phyloP scores from a whole-genome alignment of 2,113 vertebrate species.

The Oncorhynchus masou region DNA sequence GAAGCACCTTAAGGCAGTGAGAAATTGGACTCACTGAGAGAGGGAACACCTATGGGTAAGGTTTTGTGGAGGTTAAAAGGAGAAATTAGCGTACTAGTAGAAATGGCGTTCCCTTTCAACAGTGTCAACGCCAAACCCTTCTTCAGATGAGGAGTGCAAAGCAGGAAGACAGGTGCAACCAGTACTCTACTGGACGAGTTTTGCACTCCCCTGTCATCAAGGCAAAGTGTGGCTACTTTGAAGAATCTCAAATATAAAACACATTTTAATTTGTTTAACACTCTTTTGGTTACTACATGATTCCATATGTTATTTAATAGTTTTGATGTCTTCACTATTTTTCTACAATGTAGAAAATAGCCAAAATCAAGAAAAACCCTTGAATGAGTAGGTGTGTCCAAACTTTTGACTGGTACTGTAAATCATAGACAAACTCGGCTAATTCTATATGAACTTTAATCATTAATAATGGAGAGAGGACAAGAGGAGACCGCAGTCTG shows the following conservation, averaged over 20 bases:
- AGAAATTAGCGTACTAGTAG: conserved; percentile 51
- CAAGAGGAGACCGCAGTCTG: not conserved
- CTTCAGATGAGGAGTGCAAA: conserved; percentile 32
- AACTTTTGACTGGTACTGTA: conserved; percentile 20
- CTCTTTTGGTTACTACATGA: too few relatives aligned
- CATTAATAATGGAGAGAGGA: conserved; percentile 58
- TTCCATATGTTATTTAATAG: too few relatives aligned
- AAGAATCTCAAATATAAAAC: too few relatives aligned
- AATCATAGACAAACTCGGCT: conserved; percentile 57
- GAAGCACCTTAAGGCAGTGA: not conserved
- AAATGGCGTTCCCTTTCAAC: conserved; percentile 36
- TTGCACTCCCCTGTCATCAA: conserved; percentile 18
- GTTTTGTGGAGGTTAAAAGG: conserved; percentile 41
- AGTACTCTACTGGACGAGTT: conserved; percentile 42
- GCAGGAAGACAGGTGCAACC: conserved; percentile 45
- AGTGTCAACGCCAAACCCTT: conserved; percentile 36
- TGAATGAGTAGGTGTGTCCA: too few relatives aligned
- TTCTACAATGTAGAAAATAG: too few relatives aligned
- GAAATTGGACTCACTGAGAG: conserved; percentile 11
- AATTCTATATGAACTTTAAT: conserved; percentile 40
- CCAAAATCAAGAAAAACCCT: too few relatives aligned
- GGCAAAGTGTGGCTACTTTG: too few relatives aligned
- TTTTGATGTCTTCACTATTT: too few relatives aligned
- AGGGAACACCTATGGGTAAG: not conserved
- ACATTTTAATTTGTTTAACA: too few relatives aligned